Evolutionary conservation across 92 coral and sea anemone genomes (phyloP).

Genomic region (Pocillopora meandrina): DNA sequence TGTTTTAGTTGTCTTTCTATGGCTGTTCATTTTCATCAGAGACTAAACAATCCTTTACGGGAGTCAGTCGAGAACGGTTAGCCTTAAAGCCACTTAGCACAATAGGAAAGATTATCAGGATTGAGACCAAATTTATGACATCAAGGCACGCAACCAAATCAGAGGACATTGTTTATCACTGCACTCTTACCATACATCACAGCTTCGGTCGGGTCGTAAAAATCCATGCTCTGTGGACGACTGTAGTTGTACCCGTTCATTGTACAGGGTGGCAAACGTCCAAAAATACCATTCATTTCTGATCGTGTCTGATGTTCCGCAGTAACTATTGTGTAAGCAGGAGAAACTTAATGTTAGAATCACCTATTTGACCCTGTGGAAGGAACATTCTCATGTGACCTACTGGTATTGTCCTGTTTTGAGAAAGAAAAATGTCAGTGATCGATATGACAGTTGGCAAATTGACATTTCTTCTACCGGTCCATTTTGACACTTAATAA

Average conservation of each 20-base stretch:
- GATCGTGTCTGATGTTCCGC: conserved; percentile 16
- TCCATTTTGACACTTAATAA: conserved; percentile 15
- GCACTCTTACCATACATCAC: conserved; percentile 32
- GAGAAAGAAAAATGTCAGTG: conserved; percentile 6
- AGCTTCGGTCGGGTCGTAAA: conserved; percentile 71
- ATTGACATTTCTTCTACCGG: conserved; percentile 23
- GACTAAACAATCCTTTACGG: conserved; percentile 3
- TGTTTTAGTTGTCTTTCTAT: not conserved
- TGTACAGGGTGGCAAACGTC: conserved; percentile 88
- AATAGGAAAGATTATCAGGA: conserved; percentile 31
- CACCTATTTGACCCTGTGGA: conserved; percentile 20
- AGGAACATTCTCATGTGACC: conserved; percentile 17
- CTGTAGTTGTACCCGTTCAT: conserved; percentile 80
- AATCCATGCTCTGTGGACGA: conserved; percentile 71
- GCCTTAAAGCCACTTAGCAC: conserved; percentile 34
- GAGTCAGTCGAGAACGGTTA: conserved; percentile 8
- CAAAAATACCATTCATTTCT: conserved; percentile 86
- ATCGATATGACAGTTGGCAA: conserved; percentile 10
- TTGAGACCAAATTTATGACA: conserved; percentile 20
- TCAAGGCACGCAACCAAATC: conserved; percentile 34
- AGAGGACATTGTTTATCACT: not conserved
- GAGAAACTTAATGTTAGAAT: conserved; percentile 12
- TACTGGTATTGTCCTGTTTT: not conserved
- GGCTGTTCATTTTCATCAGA: not conserved
- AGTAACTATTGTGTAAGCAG: conserved; percentile 1